Percentiles rank a stretch among this genome's conserved stretches.
These are phyloP conservation scores for Aspiorhynchus laticeps DNA, from an alignment of 2,113 vertebrate genomes.

Conservation along the genomic window DNA sequence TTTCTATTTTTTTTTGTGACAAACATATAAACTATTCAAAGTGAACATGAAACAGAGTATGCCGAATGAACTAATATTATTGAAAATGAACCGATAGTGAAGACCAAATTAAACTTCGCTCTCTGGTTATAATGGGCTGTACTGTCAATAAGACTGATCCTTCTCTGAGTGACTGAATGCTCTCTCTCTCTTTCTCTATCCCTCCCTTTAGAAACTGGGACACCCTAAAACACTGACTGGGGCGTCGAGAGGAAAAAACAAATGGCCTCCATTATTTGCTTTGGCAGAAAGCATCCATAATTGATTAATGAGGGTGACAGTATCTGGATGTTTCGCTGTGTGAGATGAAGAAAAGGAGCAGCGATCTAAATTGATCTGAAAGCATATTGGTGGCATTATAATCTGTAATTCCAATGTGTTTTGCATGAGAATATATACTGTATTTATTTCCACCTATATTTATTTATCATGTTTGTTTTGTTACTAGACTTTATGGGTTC, in stretches of 20 bases:
- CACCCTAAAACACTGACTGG: constrained; percentile 19
- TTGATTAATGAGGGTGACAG: constrained; percentile 36
- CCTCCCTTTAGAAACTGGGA: constrained; percentile 33
- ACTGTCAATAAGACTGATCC: not conserved
- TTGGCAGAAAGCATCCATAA: constrained; percentile 47
- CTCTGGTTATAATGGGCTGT: not conserved
- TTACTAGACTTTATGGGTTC: not conserved
- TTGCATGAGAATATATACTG: not conserved
- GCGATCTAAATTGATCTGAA: constrained; percentile 18
- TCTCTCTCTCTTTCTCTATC: not conserved
- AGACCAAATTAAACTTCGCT: not conserved
- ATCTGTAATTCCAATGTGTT: not conserved
- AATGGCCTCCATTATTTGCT: constrained; percentile 36
- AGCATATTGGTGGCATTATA: not conserved
- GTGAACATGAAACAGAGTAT: too few relatives aligned
- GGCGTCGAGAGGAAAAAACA: constrained; percentile 12
- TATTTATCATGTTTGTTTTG: not conserved
- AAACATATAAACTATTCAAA: too few relatives aligned
- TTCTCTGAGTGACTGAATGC: not conserved
- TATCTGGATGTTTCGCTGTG: constrained; percentile 5
- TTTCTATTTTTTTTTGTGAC: too few relatives aligned
- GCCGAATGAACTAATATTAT: too few relatives aligned
- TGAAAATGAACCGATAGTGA: not conserved
- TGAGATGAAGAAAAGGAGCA: constrained; percentile 3
- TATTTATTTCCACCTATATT: not conserved